phyloP scores from a whole-genome alignment of 1,140 invertebrate species.

The Drosophila leontia region DNA sequence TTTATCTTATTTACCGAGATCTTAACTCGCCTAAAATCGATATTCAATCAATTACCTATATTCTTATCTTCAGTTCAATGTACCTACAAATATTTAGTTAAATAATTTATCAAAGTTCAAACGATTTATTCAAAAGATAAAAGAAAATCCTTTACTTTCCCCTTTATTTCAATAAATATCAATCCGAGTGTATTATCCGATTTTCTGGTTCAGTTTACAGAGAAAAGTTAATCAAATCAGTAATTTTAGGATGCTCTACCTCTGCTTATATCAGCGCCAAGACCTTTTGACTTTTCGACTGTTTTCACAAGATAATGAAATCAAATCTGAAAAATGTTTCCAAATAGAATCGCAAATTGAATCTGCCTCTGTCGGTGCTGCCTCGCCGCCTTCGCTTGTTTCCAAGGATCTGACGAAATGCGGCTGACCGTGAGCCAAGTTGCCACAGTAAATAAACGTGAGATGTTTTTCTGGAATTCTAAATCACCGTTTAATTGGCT shows the following conservation, averaged over 20 bases:
- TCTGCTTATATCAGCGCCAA: background rate
- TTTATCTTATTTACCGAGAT: background rate
- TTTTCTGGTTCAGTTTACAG: background rate
- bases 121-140: too few species aligned
- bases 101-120: background rate
- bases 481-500: slow-evolving; percentile 58
- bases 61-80: background rate
- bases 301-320: slow-evolving; percentile 4
- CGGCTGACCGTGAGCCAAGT: slow-evolving; percentile 41
- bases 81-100: background rate
- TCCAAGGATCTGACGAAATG: slow-evolving; percentile 12
- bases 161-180: background rate
- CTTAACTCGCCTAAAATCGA: background rate
- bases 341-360: slow-evolving; percentile 15
- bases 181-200: background rate
- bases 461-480: slow-evolving; percentile 56
- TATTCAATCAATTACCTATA: background rate
- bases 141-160: too few species aligned
- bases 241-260: background rate
- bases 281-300: background rate
- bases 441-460: slow-evolving; percentile 51
- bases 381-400: background rate
- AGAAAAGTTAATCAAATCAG: background rate
- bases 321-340: slow-evolving; percentile 3
- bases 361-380: slow-evolving; percentile 11